Evolutionary conservation across 2,113 vertebrate genomes (phyloP), one percentile per base, ranked within the genome.

Genomic region (Paraplagusia blochii): DNA sequence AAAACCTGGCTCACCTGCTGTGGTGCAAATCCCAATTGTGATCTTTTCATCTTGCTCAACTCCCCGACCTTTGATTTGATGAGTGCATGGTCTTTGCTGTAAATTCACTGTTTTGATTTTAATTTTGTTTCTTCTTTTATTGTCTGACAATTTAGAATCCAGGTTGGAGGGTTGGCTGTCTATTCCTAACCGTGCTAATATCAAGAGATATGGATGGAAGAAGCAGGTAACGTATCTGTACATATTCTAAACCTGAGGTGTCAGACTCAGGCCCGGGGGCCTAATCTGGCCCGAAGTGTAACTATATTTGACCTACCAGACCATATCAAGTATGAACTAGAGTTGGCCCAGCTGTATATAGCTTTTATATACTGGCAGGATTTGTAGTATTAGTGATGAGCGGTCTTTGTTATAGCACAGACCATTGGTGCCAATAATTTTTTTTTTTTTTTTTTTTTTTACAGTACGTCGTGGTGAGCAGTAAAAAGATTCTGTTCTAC

Each of bases 391-490:
- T 13, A n/a, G n/a, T n/a, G n/a, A n/a, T n/a, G n/a, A n/a, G n/a
- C n/a, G n/a, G n/a, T 18, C 14, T 52, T 15, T 44, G 7, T 52
- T 40, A 22, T 8, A 16, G 4, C 2, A 17, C 18, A 14, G 14
- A n/a, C 14, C 16, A 16, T 29, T n/a, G 50, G 7, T 1, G 9
- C 43, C 46, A 44, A 18, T 40, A 9, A 46, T 19, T 60, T 29
- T 66, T 18, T 54, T 58, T 63, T 33, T 66, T 11, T 77, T 76
- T 18, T 56, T 66, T 57, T 75, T 88, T 49, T 65, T 63, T 61
- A 62, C 78, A 99, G 97, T 99, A 99, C 80, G 97, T 99, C 84
- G 97, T 99, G 57, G 95, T 98, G 65, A 99, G 97, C 92, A 98
- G 97, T 86, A 98, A 96, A 89, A 99, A 98, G 89, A 98, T 99